These are phyloP conservation scores for Linyphia triangularis DNA, from an alignment of 2,888 invertebrate genomes.

Conservation along the genomic window DNA sequence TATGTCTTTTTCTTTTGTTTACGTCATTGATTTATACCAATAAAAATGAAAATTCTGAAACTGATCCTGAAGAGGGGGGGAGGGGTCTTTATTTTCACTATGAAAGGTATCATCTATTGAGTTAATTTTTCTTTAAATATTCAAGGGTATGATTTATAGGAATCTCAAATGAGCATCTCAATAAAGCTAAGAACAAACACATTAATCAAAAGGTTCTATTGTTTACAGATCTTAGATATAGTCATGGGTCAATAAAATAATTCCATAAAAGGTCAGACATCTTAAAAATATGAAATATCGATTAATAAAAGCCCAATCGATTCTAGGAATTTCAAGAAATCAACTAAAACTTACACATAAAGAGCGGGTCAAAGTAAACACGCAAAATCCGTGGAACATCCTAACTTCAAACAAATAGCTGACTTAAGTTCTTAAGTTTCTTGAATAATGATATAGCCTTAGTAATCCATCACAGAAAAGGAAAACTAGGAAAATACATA, in stretches of 20 bases:
- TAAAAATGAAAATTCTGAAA: too few relatives aligned
- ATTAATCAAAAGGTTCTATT: not conserved
- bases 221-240: not conserved
- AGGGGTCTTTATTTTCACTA: too few relatives aligned
- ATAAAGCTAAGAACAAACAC: not conserved
- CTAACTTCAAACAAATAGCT: conserved; percentile 24
- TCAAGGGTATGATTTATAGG: too few relatives aligned
- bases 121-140: too few relatives aligned
- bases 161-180: too few relatives aligned
- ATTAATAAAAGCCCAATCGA: not conserved
- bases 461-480: conserved; percentile 22
- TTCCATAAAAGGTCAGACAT: not conserved
- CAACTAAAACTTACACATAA: not conserved
- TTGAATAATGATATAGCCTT: conserved; percentile 20
- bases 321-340: not conserved
- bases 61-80: too few relatives aligned
- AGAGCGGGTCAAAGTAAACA: conserved; percentile 5
- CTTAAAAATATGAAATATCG: not conserved
- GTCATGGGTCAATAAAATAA: not conserved
- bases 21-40: too few relatives aligned
- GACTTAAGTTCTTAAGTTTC: conserved; percentile 26
- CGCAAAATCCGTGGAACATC: not conserved
- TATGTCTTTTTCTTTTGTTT: too few relatives aligned
- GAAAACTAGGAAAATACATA: conserved; percentile 25
- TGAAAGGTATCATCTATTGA: too few relatives aligned